Evolutionary conservation across 1,140 invertebrate genomes (phyloP).

Genomic region (Formica exsecta): DNA sequence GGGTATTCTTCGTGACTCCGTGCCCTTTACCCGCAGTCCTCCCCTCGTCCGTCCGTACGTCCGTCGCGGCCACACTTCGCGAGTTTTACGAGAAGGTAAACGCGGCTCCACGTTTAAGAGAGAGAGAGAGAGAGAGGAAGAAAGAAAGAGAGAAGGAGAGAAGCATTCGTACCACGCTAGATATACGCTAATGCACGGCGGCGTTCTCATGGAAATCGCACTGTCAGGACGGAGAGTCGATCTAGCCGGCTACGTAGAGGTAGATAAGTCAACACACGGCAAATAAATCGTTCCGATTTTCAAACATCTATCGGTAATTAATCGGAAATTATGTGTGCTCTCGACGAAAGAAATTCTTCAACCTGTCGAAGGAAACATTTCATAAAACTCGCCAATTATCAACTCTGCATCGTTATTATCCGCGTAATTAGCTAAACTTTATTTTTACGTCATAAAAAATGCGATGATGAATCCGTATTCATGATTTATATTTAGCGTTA

Average conservation of each 20-base stretch:
- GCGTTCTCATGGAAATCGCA: slow-evolving; percentile 53
- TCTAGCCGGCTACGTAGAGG: slow-evolving; percentile 7
- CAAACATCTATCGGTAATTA: neutral
- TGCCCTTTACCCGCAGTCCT: slow-evolving; percentile 60
- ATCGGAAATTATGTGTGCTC: neutral
- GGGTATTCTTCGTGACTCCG: slow-evolving; percentile 56
- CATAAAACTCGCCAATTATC: neutral
- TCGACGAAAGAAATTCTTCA: neutral
- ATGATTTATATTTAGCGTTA: neutral
- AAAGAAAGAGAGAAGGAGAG: neutral
- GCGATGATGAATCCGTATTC: neutral
- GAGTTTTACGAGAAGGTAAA: slow-evolving; percentile 69
- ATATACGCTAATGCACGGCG: slow-evolving; percentile 55
- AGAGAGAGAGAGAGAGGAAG: no score
- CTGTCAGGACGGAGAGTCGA: slow-evolving; percentile 26
- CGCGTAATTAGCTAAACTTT: neutral
- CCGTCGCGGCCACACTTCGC: slow-evolving; percentile 59
- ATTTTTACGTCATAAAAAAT: slow-evolving; percentile 11
- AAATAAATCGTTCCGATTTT: slow-evolving; percentile 28
- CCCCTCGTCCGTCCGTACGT: slow-evolving; percentile 30
- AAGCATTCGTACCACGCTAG: slow-evolving; percentile 35
- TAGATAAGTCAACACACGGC: neutral
- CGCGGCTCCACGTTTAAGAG: neutral
- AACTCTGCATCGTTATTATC: neutral
- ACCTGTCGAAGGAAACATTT: neutral